Percentiles rank a stretch among this genome's conserved stretches.
Evolutionary conservation across 1,140 invertebrate species (phyloP).

Genomic region (Nymphalis io): DNA sequence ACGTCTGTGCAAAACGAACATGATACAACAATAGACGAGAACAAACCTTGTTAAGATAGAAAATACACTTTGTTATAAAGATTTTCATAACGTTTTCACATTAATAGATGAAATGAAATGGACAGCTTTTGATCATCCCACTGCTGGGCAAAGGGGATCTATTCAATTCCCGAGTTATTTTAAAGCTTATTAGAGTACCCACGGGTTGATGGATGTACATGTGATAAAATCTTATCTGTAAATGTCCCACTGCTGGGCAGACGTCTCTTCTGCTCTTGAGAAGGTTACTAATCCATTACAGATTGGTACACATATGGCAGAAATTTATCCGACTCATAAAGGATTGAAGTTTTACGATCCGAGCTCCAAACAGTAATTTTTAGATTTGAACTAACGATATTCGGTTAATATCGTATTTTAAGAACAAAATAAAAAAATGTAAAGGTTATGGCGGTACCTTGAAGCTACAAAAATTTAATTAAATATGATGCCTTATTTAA

Average conservation of each 20-base stretch:
- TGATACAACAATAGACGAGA: slow-evolving; percentile 41
- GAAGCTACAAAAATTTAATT: slow-evolving; percentile 33
- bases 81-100: not conserved
- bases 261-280: no score
- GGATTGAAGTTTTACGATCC: no score
- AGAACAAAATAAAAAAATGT: slow-evolving; percentile 34
- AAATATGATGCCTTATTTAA: slow-evolving; percentile 28
- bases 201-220: no score
- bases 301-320: no score
- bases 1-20: slow-evolving; percentile 46
- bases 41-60: slow-evolving; percentile 35
- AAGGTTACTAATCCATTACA: no score
- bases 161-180: no score
- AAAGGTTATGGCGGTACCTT: slow-evolving; percentile 19
- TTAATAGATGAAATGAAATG: not conserved
- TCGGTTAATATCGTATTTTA: not conserved
- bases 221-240: no score
- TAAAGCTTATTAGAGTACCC: no score
- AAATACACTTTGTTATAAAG: slow-evolving; percentile 27
- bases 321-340: no score
- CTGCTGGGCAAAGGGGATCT: no score
- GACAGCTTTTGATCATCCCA: not conserved
- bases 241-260: no score
- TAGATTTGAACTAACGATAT: not conserved
- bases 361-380: no score